Evolutionary conservation across 2,888 invertebrate genomes (phyloP).

Genomic region (Furcula furcula): DNA sequence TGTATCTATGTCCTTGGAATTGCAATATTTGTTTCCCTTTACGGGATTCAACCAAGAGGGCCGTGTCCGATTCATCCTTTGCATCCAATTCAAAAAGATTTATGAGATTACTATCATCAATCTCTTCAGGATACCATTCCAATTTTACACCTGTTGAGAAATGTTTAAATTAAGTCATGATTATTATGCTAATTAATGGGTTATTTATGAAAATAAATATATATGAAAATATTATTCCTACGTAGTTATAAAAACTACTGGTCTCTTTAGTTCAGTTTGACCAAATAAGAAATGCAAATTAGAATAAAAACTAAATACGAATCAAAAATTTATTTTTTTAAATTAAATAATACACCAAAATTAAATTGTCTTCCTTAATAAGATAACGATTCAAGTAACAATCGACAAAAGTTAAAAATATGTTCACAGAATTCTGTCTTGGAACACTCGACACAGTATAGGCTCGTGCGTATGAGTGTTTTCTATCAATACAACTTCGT

Average conservation of each 20-base stretch:
- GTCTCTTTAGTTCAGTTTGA: too few relatives aligned
- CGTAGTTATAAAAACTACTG: background rate
- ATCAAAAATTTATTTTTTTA: background rate
- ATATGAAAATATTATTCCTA: too few relatives aligned
- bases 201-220: too few relatives aligned
- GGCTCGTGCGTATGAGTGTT: constrained; percentile 62
- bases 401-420: constrained; percentile 3
- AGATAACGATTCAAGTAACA: constrained; percentile 8
- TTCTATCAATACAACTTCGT: constrained; percentile 49
- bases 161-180: too few relatives aligned
- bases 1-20: constrained; percentile 55
- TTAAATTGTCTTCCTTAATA: constrained; percentile 1
- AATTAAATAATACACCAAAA: background rate
- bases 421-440: constrained; percentile 54
- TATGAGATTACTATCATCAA: too few relatives aligned
- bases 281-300: constrained; percentile 3
- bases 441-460: constrained; percentile 52
- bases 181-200: background rate
- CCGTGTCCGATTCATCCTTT: constrained; percentile 24
- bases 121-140: background rate
- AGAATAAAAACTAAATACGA: constrained; percentile 2
- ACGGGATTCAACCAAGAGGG: constrained; percentile 48
- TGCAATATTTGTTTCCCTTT: constrained; percentile 49
- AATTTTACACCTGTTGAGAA: background rate
- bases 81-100: too few relatives aligned